These are phyloP conservation scores for Drosophila barbarae DNA, from an alignment of 2,888 invertebrate genomes.

Conservation along the genomic window DNA sequence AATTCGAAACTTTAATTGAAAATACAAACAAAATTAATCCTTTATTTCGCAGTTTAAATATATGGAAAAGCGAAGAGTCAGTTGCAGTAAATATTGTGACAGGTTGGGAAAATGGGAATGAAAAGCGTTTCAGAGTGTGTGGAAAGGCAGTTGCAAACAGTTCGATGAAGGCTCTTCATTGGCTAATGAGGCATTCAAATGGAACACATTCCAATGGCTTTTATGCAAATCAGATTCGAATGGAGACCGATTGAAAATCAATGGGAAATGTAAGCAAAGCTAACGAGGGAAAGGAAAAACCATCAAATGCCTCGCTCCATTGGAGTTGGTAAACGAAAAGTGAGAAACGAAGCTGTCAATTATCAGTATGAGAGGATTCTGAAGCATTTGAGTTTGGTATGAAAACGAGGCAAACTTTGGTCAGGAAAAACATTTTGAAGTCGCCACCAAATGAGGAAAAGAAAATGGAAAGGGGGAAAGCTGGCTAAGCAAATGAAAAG, in stretches of 20 bases:
- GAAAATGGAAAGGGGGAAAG: slow-evolving; percentile 7
- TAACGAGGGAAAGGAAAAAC: slow-evolving; percentile 15
- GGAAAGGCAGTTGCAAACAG: neutral
- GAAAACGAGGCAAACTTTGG: slow-evolving; percentile 5
- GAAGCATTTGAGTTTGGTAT: slow-evolving; percentile 1
- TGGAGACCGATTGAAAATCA: slow-evolving; percentile 6
- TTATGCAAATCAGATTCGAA: slow-evolving; percentile 9
- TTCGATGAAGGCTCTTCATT: slow-evolving; percentile 3
- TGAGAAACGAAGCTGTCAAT: slow-evolving; percentile 19
- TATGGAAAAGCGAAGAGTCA: neutral
- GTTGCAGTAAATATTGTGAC: slow-evolving; percentile 4
- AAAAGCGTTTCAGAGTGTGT: slow-evolving; percentile 1
- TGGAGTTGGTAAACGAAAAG: slow-evolving; percentile 7
- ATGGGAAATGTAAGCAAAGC: slow-evolving; percentile 20
- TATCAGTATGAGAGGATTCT: neutral
- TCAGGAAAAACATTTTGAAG: slow-evolving; percentile 24
- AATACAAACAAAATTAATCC: slow-evolving; percentile 6
- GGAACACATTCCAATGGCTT: slow-evolving; percentile 26
- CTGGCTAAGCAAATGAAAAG: slow-evolving; percentile 34
- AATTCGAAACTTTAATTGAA: slow-evolving; percentile 20
- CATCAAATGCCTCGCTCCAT: slow-evolving; percentile 24
- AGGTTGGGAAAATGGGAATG: neutral
- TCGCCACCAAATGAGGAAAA: slow-evolving; percentile 27
- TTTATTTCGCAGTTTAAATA: neutral
- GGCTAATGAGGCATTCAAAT: slow-evolving; percentile 27